Evolutionary conservation across 64 coral and sea anemone genomes (phyloP).

Genomic region (Pachyseris speciosa): DNA sequence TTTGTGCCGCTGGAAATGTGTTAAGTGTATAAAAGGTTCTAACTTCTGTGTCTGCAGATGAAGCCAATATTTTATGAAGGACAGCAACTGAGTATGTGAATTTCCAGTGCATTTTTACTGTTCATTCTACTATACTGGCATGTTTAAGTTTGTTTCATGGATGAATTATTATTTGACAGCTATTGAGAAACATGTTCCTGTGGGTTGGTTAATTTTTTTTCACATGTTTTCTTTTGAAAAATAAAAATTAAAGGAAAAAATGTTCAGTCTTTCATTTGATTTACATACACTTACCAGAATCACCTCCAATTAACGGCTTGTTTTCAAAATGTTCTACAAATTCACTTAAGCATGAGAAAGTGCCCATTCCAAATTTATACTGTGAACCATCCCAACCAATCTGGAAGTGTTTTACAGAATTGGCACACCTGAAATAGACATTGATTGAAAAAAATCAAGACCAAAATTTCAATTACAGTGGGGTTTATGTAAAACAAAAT

Average conservation of each 20-base stretch:
- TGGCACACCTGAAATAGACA: conserved; percentile 84
- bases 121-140: too few relatives aligned
- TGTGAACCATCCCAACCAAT: conserved; percentile 94
- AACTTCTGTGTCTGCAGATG: too few relatives aligned
- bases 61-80: too few relatives aligned
- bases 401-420: conserved; percentile 99
- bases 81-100: too few relatives aligned
- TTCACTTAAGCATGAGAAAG: conserved; percentile 89
- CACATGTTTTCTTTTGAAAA: too few relatives aligned
- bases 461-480: neutral
- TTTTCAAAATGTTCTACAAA: conserved; percentile 99
- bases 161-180: too few relatives aligned
- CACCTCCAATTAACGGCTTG: conserved; percentile 96
- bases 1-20: too few relatives aligned
- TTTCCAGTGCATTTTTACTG: too few relatives aligned
- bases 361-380: conserved; percentile 99
- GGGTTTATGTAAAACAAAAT: neutral
- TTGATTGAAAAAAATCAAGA: neutral
- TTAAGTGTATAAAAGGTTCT: too few relatives aligned
- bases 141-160: too few relatives aligned
- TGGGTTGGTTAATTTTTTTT: too few relatives aligned
- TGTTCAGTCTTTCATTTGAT: neutral
- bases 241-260: neutral
- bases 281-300: conserved; percentile 69
- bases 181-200: too few relatives aligned